A percentile compares a stretch with the other conserved stretches of the same genome.
phyloP scores from a whole-genome alignment of 2,888 invertebrate species.

The Drosophila falleni region DNA sequence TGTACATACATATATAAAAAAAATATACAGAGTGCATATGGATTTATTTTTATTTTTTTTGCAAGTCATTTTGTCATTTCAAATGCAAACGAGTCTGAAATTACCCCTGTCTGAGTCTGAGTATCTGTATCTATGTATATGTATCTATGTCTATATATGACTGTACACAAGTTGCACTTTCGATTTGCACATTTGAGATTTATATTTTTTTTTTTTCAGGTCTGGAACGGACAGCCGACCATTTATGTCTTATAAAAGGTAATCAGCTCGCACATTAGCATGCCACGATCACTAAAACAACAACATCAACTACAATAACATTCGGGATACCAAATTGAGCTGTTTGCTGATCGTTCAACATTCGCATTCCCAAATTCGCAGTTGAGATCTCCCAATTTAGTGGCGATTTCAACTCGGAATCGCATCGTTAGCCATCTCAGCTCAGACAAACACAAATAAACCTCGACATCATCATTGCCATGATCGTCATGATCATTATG shows the following conservation, averaged over 20 bases:
- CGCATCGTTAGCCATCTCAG: slow-evolving; percentile 50
- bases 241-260: slow-evolving; percentile 77
- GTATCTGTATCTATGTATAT: slow-evolving; percentile 1
- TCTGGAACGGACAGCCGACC: slow-evolving; percentile 43
- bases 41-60: slow-evolving; percentile 14
- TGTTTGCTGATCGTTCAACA: slow-evolving; percentile 40
- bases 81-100: slow-evolving; percentile 42
- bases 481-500: slow-evolving; percentile 32
- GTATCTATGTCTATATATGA: background rate
- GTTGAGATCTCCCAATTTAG: slow-evolving; percentile 56
- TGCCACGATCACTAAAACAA: slow-evolving; percentile 30
- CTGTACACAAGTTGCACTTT: slow-evolving; percentile 41
- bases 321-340: slow-evolving; percentile 50
- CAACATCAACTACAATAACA: slow-evolving; percentile 5
- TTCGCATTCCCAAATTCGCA: slow-evolving; percentile 50
- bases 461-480: slow-evolving; percentile 29
- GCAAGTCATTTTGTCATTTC: slow-evolving; percentile 50
- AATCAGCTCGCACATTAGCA: slow-evolving; percentile 65
- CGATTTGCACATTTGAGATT: slow-evolving; percentile 40
- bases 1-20: slow-evolving; percentile 20
- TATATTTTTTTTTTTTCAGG: slow-evolving; percentile 27
- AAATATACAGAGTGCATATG: slow-evolving; percentile 29
- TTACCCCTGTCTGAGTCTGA: slow-evolving; percentile 6
- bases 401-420: slow-evolving; percentile 18
- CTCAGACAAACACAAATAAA: no score